These are phyloP conservation scores for Crioceris asparagi DNA, from an alignment of 2,888 invertebrate species.

Conservation along the genomic window DNA sequence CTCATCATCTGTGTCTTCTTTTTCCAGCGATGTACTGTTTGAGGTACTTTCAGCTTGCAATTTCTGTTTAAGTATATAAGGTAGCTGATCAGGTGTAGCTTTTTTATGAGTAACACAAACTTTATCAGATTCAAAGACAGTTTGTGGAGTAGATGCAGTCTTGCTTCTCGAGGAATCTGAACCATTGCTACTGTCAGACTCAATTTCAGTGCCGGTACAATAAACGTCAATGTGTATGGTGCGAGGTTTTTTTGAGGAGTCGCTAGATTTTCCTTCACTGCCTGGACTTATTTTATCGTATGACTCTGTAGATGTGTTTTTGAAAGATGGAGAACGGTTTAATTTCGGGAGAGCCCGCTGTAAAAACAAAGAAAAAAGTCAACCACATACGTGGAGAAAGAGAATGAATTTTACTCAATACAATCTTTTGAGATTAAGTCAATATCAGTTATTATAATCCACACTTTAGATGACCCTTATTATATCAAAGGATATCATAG, in stretches of 20 bases:
- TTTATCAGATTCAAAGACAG: slow-evolving; percentile 53
- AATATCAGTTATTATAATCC: no score
- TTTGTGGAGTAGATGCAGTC: slow-evolving; percentile 47
- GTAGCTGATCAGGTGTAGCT: slow-evolving; percentile 38
- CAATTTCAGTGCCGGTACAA: slow-evolving; percentile 53
- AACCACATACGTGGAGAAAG: no score
- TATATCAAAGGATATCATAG: no score
- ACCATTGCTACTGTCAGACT: slow-evolving; percentile 28
- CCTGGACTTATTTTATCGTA: slow-evolving; percentile 15
- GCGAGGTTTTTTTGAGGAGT: slow-evolving; percentile 42
- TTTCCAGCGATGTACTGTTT: slow-evolving; percentile 20
- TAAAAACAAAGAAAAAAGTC: no score
- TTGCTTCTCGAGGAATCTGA: slow-evolving; percentile 32
- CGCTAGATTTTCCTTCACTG: slow-evolving; percentile 27
- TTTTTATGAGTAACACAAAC: slow-evolving; percentile 49
- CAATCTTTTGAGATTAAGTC: no score
- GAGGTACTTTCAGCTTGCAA: slow-evolving; percentile 11
- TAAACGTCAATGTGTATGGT: slow-evolving; percentile 68
- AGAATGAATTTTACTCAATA: no score
- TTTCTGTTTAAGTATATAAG: slow-evolving; percentile 29
- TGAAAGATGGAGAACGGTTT: slow-evolving; percentile 19
- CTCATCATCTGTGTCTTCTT: slow-evolving; percentile 34
- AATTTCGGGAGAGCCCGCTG: slow-evolving; percentile 18
- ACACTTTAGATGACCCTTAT: no score
- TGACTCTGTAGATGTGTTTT: slow-evolving; percentile 5